Base-by-base conservation (phyloP, 2,888 invertebrate genomes). In the Thalpophila matura region DNA sequence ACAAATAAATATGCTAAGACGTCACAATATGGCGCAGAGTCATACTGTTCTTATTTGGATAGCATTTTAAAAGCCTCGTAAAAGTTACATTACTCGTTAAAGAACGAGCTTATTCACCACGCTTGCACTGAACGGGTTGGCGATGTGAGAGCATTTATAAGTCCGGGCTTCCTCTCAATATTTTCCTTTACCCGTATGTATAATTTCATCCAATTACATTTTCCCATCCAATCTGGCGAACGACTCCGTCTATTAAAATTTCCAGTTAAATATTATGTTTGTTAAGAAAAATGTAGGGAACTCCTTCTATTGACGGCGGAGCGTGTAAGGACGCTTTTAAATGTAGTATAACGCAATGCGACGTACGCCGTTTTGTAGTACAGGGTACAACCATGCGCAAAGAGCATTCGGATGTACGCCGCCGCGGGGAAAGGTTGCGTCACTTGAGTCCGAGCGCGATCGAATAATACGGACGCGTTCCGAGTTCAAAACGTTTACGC, bases 311-410 rank as follows among this genome's bases (percentile, higher is more conserved):
- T 73, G 77, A 80, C 78, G 69, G 60, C 69, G 59, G 54, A 62
- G 61, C 51, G 49, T 74, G 76, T 88, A 88, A 84, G 89, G 86
- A 83, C 73, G 86, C 76, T 88, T 90, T 90, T 77, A 78, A 83
- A 83, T 83, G 79, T 82, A 84, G 84, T 71, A 60, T 91, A 93
- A 92, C 93, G 94, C 94, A 94, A 76, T 94, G 94, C 94, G 94
- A 91, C 93, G 89, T 94, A 94, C 87, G 92, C 75, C 92, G 86
- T 92, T 93, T 92, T 80, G 88, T 81, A 77, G 74, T 81, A 80
- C 63, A 67, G 74, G 64, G 74, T 70, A 76, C 77, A 85, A 85
- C 90, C 93, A 93, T 94, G 94, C 94, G 94, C 94, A 94, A 88
- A 92, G 88, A 90, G 90, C 92, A 94, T 89, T 92, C 91, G 87